Evolutionary conservation across 2,888 invertebrate genomes (phyloP).

Genomic region (Dioctria linearis): DNA sequence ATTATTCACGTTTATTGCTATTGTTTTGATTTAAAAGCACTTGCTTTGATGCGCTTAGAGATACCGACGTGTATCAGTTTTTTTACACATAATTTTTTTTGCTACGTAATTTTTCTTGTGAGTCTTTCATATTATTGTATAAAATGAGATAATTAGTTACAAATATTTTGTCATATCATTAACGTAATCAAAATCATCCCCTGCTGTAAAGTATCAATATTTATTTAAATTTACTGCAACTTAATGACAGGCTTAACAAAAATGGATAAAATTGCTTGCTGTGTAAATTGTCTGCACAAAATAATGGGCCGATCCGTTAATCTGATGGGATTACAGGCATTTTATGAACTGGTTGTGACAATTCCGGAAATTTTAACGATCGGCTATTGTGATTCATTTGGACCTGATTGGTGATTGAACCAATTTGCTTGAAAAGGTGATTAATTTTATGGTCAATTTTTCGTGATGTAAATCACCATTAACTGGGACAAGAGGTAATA

Average conservation of each 20-base stretch:
- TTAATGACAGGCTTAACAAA: slow-evolving; percentile 36
- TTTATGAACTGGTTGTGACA: slow-evolving; percentile 31
- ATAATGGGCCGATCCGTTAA: slow-evolving; percentile 46
- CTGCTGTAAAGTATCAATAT: slow-evolving; percentile 15
- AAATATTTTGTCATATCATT: slow-evolving; percentile 32
- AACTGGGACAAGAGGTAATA: slow-evolving; percentile 30
- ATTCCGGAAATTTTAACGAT: slow-evolving; percentile 9
- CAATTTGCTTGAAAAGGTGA: slow-evolving; percentile 50
- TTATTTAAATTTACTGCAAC: slow-evolving; percentile 45
- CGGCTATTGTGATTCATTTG: slow-evolving; percentile 35
- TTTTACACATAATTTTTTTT: no score
- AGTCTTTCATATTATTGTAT: no score
- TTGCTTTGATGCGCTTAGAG: no score
- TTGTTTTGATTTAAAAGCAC: no score
- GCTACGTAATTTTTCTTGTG: no score
- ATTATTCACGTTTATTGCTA: no score
- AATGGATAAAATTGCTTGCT: slow-evolving; percentile 40
- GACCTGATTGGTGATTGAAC: slow-evolving; percentile 43
- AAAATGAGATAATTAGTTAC: not conserved
- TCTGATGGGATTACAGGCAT: slow-evolving; percentile 40
- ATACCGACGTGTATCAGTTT: no score
- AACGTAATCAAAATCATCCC: slow-evolving; percentile 35
- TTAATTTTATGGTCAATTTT: slow-evolving; percentile 53
- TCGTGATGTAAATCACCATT: slow-evolving; percentile 41
- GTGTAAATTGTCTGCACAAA: slow-evolving; percentile 48